Evolutionary conservation across 2,888 invertebrate genomes (phyloP), one percentile per base, ranked within the genome.

Genomic region (Elegia similella): DNA sequence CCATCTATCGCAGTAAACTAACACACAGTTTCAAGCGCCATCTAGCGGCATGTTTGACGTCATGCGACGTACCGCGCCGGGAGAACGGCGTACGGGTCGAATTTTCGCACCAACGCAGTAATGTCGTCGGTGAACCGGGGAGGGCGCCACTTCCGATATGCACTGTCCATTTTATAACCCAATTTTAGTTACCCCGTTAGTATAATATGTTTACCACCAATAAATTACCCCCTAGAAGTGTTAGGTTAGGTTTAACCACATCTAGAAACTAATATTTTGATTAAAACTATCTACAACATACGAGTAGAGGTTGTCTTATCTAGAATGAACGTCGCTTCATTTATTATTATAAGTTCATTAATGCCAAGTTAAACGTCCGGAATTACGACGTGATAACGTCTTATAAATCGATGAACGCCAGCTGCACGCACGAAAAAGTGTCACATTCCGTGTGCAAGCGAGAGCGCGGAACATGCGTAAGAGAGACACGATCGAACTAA

Each of bases 61-160:
- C 84, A 84, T 82, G 80, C 81, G 82, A 90, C 91, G 81, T 92
- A 92, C 92, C 92, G 92, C 84, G 73, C 66, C 65, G 90, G 88
- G 60, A 87, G 89, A 70, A 93, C 92, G 76, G 94, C 93, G 77
- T 93, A 92, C 69, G 94, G 95, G 94, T 95, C 95, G 92, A 95
- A 95, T 88, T 95, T 93, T 86, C 94, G 93, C 89, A 95, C 93
- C 85, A 95, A 92, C 88, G 94, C 95, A 78, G 95, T 95, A 82
- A 95, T 95, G 92, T 95, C 95, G 76, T 95, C 95, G 73, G 94
- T 94, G 93, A 95, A 94, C 88, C 95, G 93, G 71, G 96, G 96
- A 79, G 96, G 95, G 75, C 95, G 95, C 96, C 96, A 96, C 88
- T 95, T 95, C 91, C 95, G 95, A 92, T 95, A 94, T 83, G 93